Evolutionary conservation across 35 echinoderm and acorn worm genomes (phyloP).

Genomic region (Apostichopus californicus): DNA sequence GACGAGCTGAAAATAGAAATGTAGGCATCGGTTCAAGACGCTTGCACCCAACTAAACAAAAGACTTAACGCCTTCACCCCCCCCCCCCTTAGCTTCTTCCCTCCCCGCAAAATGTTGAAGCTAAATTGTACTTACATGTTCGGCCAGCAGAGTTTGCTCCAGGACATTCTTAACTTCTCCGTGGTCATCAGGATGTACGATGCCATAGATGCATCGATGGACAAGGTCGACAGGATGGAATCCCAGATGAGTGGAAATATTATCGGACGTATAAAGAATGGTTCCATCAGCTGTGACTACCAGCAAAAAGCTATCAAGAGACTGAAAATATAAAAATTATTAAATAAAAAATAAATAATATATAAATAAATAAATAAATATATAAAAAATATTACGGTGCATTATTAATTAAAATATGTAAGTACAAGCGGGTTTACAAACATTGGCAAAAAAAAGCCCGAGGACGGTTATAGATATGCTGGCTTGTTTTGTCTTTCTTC

Average conservation of each 20-base stretch:
- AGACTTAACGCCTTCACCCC: too few species aligned
- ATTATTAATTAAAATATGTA: too few species aligned
- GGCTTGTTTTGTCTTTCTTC: too few species aligned
- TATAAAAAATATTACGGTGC: background rate
- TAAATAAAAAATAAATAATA: background rate
- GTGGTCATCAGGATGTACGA: slow-evolving; percentile 97
- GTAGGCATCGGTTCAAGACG: too few species aligned
- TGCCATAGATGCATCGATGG: slow-evolving; percentile 97
- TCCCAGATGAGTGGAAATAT: slow-evolving; percentile 89
- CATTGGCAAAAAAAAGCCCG: too few species aligned
- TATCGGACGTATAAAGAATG: slow-evolving; percentile 90
- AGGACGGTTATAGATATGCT: too few species aligned
- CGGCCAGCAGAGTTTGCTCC: slow-evolving; percentile 61
- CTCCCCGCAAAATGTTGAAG: too few species aligned
- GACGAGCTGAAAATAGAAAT: too few species aligned
- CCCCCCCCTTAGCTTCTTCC: too few species aligned
- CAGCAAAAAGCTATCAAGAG: slow-evolving; percentile 94
- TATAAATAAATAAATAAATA: background rate
- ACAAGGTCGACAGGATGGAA: slow-evolving; percentile 96
- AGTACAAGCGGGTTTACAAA: too few species aligned
- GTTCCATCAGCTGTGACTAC: slow-evolving; percentile 95
- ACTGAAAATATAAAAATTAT: slow-evolving; percentile 47
- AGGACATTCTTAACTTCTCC: slow-evolving; percentile 83
- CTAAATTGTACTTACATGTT: background rate
- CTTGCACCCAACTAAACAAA: too few species aligned